Evolutionary conservation across 2,888 invertebrate genomes (phyloP).

Genomic region (Troides oblongomaculatus): DNA sequence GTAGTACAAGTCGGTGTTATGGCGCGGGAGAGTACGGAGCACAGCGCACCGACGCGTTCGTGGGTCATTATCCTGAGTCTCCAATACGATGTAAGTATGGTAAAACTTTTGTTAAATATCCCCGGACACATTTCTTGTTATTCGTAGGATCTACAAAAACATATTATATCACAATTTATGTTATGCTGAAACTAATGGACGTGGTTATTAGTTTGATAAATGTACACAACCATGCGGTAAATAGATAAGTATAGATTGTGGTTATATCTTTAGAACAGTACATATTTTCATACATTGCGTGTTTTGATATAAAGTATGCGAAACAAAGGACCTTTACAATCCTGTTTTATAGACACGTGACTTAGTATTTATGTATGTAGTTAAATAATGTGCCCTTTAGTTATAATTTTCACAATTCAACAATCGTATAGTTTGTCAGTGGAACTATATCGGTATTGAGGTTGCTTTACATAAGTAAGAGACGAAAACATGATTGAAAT

Average conservation of each 20-base stretch:
- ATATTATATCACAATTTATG: not conserved
- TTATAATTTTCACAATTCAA: not conserved
- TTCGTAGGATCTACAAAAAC: not conserved
- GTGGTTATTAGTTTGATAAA: too few relatives aligned
- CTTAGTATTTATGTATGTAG: slow-evolving; percentile 50
- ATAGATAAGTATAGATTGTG: too few relatives aligned
- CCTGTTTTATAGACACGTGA: slow-evolving; percentile 4
- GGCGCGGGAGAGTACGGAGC: slow-evolving; percentile 31
- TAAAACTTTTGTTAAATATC: slow-evolving; percentile 35
- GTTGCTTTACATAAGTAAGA: slow-evolving; percentile 37
- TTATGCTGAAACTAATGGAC: too few relatives aligned
- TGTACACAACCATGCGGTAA: too few relatives aligned
- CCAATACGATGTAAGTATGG: slow-evolving; percentile 34
- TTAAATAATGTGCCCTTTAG: not conserved
- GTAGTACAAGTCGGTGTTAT: slow-evolving; percentile 37
- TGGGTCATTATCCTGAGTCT: slow-evolving; percentile 45
- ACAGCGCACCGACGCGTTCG: slow-evolving; percentile 36
- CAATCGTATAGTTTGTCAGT: not conserved
- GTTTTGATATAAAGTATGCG: slow-evolving; percentile 26
- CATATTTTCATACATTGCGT: slow-evolving; percentile 29
- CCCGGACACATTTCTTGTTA: not conserved
- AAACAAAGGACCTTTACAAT: slow-evolving; percentile 4
- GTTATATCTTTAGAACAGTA: not conserved
- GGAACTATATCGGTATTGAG: not conserved
- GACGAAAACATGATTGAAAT: slow-evolving; percentile 58